A percentile compares a stretch with the other conserved stretches of the same genome.
phyloP scores from a whole-genome alignment of 2,797 vertebrate species.

The Huso huso region DNA sequence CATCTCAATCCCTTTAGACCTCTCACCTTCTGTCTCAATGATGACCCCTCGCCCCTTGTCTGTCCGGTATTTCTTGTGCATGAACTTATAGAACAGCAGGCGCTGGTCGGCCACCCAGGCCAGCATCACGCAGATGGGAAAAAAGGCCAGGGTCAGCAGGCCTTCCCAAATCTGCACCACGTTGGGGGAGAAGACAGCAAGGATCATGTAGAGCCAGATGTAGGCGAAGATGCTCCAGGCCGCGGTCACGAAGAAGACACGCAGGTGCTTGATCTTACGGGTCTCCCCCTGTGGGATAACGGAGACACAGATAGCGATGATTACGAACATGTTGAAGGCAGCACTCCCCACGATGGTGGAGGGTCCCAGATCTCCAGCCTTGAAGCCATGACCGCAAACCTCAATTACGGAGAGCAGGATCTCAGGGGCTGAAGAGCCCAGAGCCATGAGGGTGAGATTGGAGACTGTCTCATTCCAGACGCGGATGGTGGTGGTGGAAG shows the following conservation, averaged over 20 bases:
- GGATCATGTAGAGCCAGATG: constrained; percentile 98
- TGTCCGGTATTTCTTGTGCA: constrained; percentile 92
- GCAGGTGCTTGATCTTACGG: constrained; percentile 90
- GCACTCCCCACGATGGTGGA: constrained; percentile 94
- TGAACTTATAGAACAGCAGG: constrained; percentile 92
- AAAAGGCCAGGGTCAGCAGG: constrained; percentile 88
- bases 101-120: constrained; percentile 92
- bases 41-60: constrained; percentile 92
- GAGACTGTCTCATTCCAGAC: constrained; percentile 98
- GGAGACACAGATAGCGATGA: constrained; percentile 91
- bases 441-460: constrained; percentile 94
- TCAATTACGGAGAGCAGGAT: constrained; percentile 93
- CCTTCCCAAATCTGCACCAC: constrained; percentile 97
- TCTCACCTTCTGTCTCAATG: constrained; percentile 86
- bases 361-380: constrained; percentile 86
- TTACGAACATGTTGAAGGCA: constrained; percentile 98
- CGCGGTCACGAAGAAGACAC: constrained; percentile 93
- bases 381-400: constrained; percentile 86
- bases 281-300: constrained; percentile 92
- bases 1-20: constrained; percentile 94
- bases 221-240: constrained; percentile 98
- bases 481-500: constrained; percentile 82
- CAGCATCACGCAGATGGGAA: constrained; percentile 88
- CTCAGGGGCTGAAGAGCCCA: constrained; percentile 93
- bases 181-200: constrained; percentile 95